Evolutionary conservation across 2,797 vertebrate species (phyloP), one percentile per base, ranked within the genome.

Genomic region (Alfaro cultratus): DNA sequence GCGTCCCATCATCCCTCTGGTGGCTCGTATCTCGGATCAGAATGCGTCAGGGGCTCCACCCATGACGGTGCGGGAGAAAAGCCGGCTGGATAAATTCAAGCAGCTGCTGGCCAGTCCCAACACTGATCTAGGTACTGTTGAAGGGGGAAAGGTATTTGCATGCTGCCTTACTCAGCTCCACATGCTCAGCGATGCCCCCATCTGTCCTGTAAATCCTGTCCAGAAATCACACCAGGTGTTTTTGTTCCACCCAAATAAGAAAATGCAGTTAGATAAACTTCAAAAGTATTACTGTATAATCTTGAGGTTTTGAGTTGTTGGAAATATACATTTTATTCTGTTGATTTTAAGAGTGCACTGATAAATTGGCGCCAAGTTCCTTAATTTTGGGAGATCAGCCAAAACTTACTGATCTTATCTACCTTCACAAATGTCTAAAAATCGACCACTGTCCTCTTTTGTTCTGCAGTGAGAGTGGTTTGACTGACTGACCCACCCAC

Each of bases 11-110:
- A 97, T 99, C 91, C 99, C 99, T 0, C 96, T 99, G 0, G 97
- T 99, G 7, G 98, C 98, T 80, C 97, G 98, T 2, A 99, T 99
- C 92, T 99, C 99, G 0, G 99, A 99, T 95, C 99, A 99, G 95
- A 99, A 99, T 0, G 97, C 98, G 3, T 99, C 98, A 0, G 99
- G 99, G 39, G 98, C 98, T 0, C 98, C 98, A 0, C 97, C 97
- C 4, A 98, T 99, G 98, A 98, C 97, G 0, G 96, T 99, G 85
- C 95, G 98, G 71, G 99, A 99, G 93, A 99, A 99, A 91, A 98
- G 95, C 2, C 97, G 98, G 15, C 94, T 99, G 84, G 98, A 99
- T 87, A 99, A 98, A 83, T 99, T 99, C 90, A 96, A 95, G 78
- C 97, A 98, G 88, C 96, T 99, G 80, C 97, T 99, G 45, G 95